A percentile compares a stretch with the other conserved stretches of the same genome.
phyloP scores from a whole-genome alignment of 2,797 vertebrate genomes.

The Gallinago nigripennis region DNA sequence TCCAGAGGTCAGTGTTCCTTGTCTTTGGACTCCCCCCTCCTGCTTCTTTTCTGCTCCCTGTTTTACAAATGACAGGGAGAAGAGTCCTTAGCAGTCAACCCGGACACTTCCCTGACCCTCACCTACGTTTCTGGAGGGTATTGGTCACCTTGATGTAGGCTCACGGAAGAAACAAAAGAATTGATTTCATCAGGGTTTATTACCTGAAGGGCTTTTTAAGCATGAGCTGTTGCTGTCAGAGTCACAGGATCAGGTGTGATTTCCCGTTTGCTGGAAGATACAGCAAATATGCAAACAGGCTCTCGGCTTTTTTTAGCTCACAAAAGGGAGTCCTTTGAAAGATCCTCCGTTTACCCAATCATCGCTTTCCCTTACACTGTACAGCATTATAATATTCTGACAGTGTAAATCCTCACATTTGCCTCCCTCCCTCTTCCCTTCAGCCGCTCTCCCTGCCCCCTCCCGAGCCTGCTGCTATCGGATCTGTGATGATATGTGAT shows the following conservation, averaged over 20 bases:
- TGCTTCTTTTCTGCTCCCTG: background rate
- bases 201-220: background rate
- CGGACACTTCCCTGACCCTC: background rate
- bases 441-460: slow-evolving; percentile 72
- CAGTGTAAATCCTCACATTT: slow-evolving; percentile 64
- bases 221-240: background rate
- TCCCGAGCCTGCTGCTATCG: slow-evolving; percentile 80
- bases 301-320: slow-evolving; percentile 30
- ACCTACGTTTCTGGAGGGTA: fast-evolving
- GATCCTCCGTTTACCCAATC: background rate
- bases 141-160: background rate
- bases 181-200: background rate
- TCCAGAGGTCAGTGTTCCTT: background rate
- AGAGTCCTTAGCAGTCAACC: background rate
- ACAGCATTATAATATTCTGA: slow-evolving; percentile 36
- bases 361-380: background rate
- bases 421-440: slow-evolving; percentile 55
- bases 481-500: slow-evolving; percentile 87
- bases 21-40: background rate
- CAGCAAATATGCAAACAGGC: slow-evolving; percentile 1
- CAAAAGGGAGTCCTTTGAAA: slow-evolving; percentile 41
- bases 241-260: slow-evolving; percentile 3
- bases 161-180: background rate
- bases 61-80: background rate
- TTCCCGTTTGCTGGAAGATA: background rate